These are phyloP conservation scores for Cataglyphis rosenhaueri DNA, from an alignment of 2,888 invertebrate species.

Conservation along the genomic window DNA sequence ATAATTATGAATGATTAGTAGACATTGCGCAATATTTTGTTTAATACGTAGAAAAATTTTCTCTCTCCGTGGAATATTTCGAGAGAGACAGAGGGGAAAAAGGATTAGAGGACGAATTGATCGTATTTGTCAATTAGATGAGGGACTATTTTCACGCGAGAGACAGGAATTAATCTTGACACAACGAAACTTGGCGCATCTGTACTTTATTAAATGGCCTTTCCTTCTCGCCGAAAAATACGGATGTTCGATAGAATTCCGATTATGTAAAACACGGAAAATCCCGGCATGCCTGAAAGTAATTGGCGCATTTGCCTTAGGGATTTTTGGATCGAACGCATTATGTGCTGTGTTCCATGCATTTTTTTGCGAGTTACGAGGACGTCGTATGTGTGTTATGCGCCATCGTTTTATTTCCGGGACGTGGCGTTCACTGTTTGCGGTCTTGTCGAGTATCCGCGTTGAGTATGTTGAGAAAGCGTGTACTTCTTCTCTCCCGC, in stretches of 20 bases:
- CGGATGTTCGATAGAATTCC: neutral
- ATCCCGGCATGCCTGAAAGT: conserved; percentile 30
- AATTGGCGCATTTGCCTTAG: conserved; percentile 39
- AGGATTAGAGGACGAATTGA: neutral
- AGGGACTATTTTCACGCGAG: conserved; percentile 12
- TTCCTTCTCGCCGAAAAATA: conserved; percentile 22
- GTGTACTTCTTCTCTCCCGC: conserved; percentile 13
- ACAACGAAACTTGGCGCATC: neutral
- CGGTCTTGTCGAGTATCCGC: conserved; percentile 38
- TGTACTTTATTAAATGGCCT: conserved; percentile 21
- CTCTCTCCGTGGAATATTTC: neutral
- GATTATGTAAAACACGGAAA: conserved; percentile 46
- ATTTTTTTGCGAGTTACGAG: conserved; percentile 48
- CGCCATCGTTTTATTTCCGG: conserved; percentile 43
- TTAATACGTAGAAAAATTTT: neutral
- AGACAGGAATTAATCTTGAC: conserved; percentile 12
- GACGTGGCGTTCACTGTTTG: conserved; percentile 34
- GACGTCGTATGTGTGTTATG: neutral
- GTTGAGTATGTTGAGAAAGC: conserved; percentile 32
- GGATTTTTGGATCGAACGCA: conserved; percentile 51
- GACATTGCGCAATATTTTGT: neutral
- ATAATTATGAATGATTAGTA: conserved; percentile 9
- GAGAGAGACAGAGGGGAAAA: neutral
- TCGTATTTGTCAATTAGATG: conserved; percentile 24
- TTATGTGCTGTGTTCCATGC: conserved; percentile 20